Percentiles rank a stretch among this genome's conserved stretches.
These are phyloP conservation scores for Diorhabda carinulata DNA, from an alignment of 1,140 invertebrate species.

Conservation along the genomic window DNA sequence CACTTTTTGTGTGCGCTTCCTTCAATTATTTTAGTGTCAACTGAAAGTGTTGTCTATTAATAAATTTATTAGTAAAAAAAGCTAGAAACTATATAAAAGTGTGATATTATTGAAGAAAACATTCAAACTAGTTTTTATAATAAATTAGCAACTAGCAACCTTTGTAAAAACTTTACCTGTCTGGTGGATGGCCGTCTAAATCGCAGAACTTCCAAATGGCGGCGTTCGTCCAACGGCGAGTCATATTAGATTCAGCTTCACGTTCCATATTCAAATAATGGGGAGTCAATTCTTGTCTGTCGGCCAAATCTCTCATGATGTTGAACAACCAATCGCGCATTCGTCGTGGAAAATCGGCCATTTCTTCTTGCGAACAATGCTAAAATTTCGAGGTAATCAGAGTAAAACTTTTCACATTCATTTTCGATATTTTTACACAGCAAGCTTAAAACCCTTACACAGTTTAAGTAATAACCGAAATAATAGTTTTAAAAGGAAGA, in stretches of 20 bases:
- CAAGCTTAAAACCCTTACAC: too few species aligned
- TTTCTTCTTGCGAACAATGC: conserved; percentile 77
- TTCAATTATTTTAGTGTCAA: too few species aligned
- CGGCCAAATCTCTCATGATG: conserved; percentile 91
- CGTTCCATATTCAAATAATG: conserved; percentile 82
- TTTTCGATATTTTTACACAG: too few species aligned
- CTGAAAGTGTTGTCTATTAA: too few species aligned
- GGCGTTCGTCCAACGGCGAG: conserved; percentile 81
- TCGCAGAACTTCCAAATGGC: conserved; percentile 98
- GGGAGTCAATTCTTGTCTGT: conserved; percentile 78
- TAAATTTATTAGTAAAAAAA: too few species aligned
- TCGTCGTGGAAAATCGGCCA: conserved; percentile 85
- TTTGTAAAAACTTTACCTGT: conserved; percentile 54
- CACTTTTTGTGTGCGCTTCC: too few species aligned
- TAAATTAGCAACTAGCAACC: conserved; percentile 13
- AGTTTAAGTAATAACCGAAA: too few species aligned
- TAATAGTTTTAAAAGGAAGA: too few species aligned
- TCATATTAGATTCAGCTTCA: conserved; percentile 81
- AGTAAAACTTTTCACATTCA: background rate
- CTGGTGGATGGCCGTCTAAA: conserved; percentile 82
- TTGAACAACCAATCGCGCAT: conserved; percentile 97
- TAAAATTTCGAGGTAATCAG: conserved; percentile 18
- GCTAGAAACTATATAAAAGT: too few species aligned
- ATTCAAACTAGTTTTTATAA: background rate
- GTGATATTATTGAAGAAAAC: too few species aligned